Base-by-base conservation (phyloP, 2,888 invertebrate species). In the Hololepta plana region DNA sequence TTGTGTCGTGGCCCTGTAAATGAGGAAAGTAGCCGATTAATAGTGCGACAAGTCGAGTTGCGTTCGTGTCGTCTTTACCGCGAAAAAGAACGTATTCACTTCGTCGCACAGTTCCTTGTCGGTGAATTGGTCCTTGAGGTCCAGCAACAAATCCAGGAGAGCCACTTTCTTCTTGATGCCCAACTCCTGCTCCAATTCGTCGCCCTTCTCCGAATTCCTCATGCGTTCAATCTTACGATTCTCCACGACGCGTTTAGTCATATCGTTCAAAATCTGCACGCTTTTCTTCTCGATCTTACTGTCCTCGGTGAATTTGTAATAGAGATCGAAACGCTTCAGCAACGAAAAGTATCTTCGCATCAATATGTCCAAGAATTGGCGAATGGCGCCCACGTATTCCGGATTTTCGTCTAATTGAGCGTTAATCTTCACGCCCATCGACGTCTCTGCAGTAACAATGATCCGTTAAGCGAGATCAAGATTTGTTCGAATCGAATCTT, bases 1-100 rank as follows among this genome's bases (percentile, higher is more conserved):
- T 61, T 1, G 67, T 66, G 31, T 66, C 63, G 32, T 65, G 60
- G 1, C 64, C 64, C 59, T 57, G 27, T 33, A 38, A 38, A 26
- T 17, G 13, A 12, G 8, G 12, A 13, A 12, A 12, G 10, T 4
- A 14, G 2, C 7, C 3, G 15, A 24, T 10, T 11, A 14, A 24
- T 24, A 11, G 24, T 17, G 8, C 8, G 8, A 7, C 8, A 17
- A 8, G 8, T 7, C 6, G 8, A 7, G 17, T 17, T 17, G 17
- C 8, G 12, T 19, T 7, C 12, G 4, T 19, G 14, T 12, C 4
- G 12, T 10, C 31, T 28, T 35, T 32, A 38, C 38, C 8, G 35
- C 30, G 19, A 35, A 29, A 30, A 38, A 34, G 26, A 38, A 37
- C 9, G 35, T 37, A 28, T 37, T 31, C 9, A 38, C 30, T 28